Percentiles rank a stretch among this genome's conserved stretches.
Conservation (phyloP, 2,888 invertebrate species). For the Caenorhabditis sp. region DNA sequence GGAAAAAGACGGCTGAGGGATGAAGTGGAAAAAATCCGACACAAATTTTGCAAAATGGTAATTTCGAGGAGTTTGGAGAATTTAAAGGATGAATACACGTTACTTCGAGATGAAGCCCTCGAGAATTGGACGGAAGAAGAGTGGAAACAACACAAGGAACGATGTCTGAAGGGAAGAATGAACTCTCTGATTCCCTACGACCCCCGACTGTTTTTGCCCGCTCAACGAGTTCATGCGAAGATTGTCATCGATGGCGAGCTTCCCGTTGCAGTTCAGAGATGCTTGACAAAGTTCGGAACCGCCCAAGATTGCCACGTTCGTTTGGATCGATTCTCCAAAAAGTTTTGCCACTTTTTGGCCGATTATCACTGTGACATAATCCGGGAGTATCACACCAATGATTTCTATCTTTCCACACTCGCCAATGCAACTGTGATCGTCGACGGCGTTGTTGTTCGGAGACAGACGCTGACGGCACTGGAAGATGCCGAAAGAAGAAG, state of each 20-base stretch:
- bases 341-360: slow-evolving; percentile 1
- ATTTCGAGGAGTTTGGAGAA: no score
- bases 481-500: slow-evolving; percentile 17
- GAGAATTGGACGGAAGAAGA: slow-evolving; percentile 5
- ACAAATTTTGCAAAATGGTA: no score
- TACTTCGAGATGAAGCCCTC: slow-evolving; percentile 13
- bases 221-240: slow-evolving; percentile 17
- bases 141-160: background rate
- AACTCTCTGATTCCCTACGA: slow-evolving; percentile 22
- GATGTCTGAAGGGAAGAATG: background rate
- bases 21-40: no score
- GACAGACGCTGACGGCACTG: background rate
- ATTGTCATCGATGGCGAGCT: background rate
- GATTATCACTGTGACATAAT: slow-evolving; percentile 43
- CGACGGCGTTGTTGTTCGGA: background rate
- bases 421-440: slow-evolving; percentile 21
- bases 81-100: background rate
- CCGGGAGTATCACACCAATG: slow-evolving; percentile 20
- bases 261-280: slow-evolving; percentile 38
- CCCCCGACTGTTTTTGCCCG: slow-evolving; percentile 20
- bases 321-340: background rate
- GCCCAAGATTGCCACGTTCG: slow-evolving; percentile 28
- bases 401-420: slow-evolving; percentile 22
- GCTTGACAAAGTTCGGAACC: slow-evolving; percentile 28
- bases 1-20: no score